Conservation (phyloP, 2,888 invertebrate genomes). For the Dolomedes plantarius region DNA sequence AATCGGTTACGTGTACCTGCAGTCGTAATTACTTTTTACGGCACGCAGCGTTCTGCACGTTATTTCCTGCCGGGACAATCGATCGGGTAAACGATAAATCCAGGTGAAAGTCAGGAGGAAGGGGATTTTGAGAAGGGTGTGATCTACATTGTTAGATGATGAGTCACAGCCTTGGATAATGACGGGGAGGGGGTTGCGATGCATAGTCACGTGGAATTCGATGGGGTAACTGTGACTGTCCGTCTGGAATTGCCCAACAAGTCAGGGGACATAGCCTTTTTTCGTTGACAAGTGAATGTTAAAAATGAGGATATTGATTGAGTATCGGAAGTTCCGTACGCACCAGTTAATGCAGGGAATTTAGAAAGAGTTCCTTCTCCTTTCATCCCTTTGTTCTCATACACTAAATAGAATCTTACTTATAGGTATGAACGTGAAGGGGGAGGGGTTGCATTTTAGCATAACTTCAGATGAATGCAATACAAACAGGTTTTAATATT, state of each 20-base stretch:
- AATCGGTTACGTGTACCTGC: conserved; percentile 16
- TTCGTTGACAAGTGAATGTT: conserved; percentile 23
- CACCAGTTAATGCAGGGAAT: background rate
- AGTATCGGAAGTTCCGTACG: background rate
- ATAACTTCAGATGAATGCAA: too few species aligned
- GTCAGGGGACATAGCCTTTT: background rate
- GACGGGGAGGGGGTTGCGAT: conserved; percentile 35
- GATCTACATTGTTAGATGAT: conserved; percentile 45
- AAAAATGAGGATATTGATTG: background rate
- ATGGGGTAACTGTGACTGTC: conserved; percentile 19
- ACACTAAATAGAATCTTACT: too few species aligned
- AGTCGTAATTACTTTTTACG: conserved; percentile 12
- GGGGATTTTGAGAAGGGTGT: conserved; percentile 39
- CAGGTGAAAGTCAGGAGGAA: conserved; percentile 34
- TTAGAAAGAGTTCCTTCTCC: too few species aligned
- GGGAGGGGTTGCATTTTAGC: too few species aligned
- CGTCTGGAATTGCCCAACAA: conserved; percentile 32
- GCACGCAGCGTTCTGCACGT: conserved; percentile 3
- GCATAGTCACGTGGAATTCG: conserved; percentile 45
- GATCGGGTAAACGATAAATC: conserved; percentile 26
- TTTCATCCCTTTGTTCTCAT: too few species aligned
- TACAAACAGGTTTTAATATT: too few species aligned
- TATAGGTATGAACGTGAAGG: background rate
- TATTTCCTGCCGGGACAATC: background rate
- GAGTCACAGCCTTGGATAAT: conserved; percentile 40